Percentiles rank a stretch among this genome's conserved stretches.
Conservation (phyloP, 2,888 invertebrate species). For the Pseudanteris insignis region DNA sequence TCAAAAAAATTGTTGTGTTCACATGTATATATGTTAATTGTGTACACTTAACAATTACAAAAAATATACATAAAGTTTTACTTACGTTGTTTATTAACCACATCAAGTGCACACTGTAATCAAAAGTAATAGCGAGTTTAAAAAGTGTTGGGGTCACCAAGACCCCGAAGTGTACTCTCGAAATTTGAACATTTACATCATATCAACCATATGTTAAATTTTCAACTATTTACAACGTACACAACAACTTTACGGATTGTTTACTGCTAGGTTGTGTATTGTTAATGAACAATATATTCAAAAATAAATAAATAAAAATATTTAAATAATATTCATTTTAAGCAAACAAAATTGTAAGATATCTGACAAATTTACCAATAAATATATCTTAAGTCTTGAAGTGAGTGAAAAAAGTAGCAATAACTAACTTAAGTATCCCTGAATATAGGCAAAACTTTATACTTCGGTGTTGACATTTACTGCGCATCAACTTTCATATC, state of each 20-base stretch:
- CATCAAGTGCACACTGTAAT: conserved; percentile 43
- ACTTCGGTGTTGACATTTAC: conserved; percentile 1
- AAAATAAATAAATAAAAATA: too few relatives aligned
- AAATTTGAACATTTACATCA: conserved; percentile 20
- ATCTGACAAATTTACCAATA: too few relatives aligned
- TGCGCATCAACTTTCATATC: conserved; percentile 1
- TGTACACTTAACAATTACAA: conserved; percentile 40
- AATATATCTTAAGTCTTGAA: neutral
- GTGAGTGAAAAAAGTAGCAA: conserved; percentile 5
- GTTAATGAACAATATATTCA: too few relatives aligned
- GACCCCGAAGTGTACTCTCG: conserved; percentile 30
- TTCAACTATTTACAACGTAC: conserved; percentile 23
- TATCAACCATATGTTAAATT: conserved; percentile 15
- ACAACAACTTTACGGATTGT: conserved; percentile 3
- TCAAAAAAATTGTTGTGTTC: conserved; percentile 27
- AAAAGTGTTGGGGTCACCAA: conserved; percentile 28
- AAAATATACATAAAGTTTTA: conserved; percentile 41
- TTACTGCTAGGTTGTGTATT: too few relatives aligned
- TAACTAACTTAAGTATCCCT: conserved; percentile 2
- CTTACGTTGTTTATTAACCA: conserved; percentile 40
- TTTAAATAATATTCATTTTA: too few relatives aligned
- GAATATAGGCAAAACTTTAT: conserved; percentile 9
- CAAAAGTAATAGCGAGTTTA: conserved; percentile 41
- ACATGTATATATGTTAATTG: conserved; percentile 15
- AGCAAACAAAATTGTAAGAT: too few relatives aligned